Conservation (phyloP, 2,113 vertebrate species). For the Columba livia region DNA sequence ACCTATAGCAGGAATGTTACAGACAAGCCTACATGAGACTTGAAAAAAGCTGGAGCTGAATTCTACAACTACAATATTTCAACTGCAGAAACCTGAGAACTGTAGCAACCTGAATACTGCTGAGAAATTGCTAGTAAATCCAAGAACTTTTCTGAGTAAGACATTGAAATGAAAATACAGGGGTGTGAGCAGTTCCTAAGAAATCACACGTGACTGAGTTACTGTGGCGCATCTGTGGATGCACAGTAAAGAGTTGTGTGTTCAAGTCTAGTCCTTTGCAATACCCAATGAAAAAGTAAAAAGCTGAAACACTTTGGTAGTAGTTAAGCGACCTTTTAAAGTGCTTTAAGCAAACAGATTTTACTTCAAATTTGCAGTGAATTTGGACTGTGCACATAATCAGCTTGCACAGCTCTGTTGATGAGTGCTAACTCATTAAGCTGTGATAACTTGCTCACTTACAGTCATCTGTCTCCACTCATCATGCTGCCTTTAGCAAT, state of each 20-base stretch:
- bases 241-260: background rate
- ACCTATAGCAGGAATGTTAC: background rate
- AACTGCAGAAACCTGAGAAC: background rate
- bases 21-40: background rate
- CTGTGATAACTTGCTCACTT: constrained; percentile 9
- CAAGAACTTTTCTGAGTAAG: background rate
- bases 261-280: background rate
- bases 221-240: background rate
- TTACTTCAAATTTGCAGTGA: constrained; percentile 34
- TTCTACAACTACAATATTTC: background rate
- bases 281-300: background rate
- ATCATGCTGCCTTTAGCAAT: constrained; percentile 4
- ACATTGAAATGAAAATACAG: background rate
- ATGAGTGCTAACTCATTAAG: constrained; percentile 21
- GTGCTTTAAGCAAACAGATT: constrained; percentile 47
- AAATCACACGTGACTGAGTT: background rate
- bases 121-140: background rate
- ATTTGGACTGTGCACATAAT: constrained; percentile 16
- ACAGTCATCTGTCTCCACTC: constrained; percentile 1
- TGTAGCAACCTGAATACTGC: background rate
- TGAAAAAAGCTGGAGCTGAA: background rate
- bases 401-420: constrained; percentile 9
- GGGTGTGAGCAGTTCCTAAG: background rate
- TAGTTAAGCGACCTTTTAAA: constrained; percentile 49
- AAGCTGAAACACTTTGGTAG: background rate